Percentiles rank a stretch among this genome's conserved stretches.
These are phyloP conservation scores for Trissolcus japonicus DNA, from an alignment of 2,888 invertebrate species.

Conservation along the genomic window DNA sequence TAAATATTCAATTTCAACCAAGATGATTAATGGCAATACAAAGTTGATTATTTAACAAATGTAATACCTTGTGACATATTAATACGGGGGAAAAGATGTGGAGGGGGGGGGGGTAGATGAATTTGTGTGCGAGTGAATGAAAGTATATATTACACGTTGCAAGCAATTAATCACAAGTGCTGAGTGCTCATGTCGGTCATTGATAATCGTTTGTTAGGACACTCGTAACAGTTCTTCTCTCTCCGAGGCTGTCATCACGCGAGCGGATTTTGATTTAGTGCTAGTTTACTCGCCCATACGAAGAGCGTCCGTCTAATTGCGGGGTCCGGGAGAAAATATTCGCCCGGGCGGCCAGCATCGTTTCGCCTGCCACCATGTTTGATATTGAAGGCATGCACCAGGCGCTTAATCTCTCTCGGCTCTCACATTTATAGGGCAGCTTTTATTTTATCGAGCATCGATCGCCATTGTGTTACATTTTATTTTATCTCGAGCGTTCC, in stretches of 20 bases:
- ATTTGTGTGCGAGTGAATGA: constrained; percentile 14
- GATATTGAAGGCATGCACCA: constrained; percentile 32
- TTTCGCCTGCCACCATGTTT: constrained; percentile 48
- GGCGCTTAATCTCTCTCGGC: constrained; percentile 45
- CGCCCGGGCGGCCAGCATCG: constrained; percentile 53
- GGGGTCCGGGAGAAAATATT: constrained; percentile 67
- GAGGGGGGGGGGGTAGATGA: constrained; percentile 2
- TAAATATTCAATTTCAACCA: neutral
- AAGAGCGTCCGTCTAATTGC: constrained; percentile 72
- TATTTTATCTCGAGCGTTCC: constrained; percentile 31
- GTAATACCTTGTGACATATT: constrained; percentile 19
- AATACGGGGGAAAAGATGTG: constrained; percentile 7
- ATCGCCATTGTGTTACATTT: constrained; percentile 42
- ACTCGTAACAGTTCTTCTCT: constrained; percentile 38
- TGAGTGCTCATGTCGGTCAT: constrained; percentile 35
- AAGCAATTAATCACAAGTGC: constrained; percentile 30
- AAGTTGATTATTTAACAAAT: neutral
- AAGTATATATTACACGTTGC: constrained; percentile 21
- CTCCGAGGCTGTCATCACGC: constrained; percentile 65
- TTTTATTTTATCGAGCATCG: constrained; percentile 45
- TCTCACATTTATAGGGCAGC: constrained; percentile 36
- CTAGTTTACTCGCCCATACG: constrained; percentile 70
- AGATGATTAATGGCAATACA: constrained; percentile 24
- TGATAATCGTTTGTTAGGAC: constrained; percentile 36
- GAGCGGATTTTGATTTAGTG: constrained; percentile 69